A percentile compares a stretch with the other conserved stretches of the same genome.
These are phyloP conservation scores for Coluber constrictor DNA, from an alignment of 2,797 vertebrate genomes.

Conservation along the genomic window DNA sequence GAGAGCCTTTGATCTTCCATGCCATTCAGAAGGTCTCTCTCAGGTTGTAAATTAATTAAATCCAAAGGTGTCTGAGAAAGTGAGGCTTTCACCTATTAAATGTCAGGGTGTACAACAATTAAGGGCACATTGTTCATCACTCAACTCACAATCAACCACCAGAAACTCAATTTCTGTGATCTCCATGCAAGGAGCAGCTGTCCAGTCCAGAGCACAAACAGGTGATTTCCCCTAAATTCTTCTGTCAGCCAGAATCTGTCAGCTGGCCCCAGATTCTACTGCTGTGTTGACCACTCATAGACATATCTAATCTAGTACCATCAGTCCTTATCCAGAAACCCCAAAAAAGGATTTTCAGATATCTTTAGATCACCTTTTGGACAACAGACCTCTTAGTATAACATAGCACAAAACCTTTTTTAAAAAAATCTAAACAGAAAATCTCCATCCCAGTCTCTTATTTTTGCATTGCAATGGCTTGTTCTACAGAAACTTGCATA, in stretches of 20 bases:
- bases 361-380: background rate
- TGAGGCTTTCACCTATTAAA: background rate
- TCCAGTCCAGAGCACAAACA: background rate
- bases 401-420: background rate
- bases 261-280: background rate
- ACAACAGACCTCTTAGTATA: background rate
- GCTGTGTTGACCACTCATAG: background rate
- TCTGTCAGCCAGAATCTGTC: no score
- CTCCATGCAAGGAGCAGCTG: background rate
- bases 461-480: background rate
- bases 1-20: background rate
- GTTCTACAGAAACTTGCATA: background rate
- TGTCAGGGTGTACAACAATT: background rate
- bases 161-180: background rate
- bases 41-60: background rate
- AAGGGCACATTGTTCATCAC: background rate
- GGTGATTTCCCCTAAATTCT: no score
- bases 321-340: background rate
- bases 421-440: background rate
- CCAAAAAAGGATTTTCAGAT: background rate
- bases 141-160: background rate
- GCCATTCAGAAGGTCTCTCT: background rate
- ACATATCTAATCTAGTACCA: background rate
- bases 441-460: background rate
- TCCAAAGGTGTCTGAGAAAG: background rate